phyloP scores from a whole-genome alignment of 1,140 invertebrate genomes.

The Ptiloglossa arizonensis region DNA sequence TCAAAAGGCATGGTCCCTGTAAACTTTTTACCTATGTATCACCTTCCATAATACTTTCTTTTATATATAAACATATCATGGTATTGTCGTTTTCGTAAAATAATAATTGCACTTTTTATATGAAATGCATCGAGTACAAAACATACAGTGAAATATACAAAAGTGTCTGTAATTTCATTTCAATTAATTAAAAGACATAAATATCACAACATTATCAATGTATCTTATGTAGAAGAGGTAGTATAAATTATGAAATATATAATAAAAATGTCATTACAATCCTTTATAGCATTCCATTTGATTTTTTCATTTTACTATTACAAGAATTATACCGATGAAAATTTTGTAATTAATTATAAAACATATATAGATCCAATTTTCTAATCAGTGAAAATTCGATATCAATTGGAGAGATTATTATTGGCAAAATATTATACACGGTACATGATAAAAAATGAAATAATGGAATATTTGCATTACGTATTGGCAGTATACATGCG shows the following conservation, averaged over 20 bases:
- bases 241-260: neutral
- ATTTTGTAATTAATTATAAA: neutral
- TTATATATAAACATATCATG: neutral
- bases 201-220: constrained; percentile 11
- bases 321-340: neutral
- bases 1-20: constrained; percentile 9
- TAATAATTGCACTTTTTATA: constrained; percentile 1
- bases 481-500: neutral
- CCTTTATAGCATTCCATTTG: neutral
- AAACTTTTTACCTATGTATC: constrained; percentile 3
- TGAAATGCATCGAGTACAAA: constrained; percentile 40
- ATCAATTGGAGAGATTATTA: neutral
- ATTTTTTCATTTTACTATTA: neutral
- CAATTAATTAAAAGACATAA: neutral
- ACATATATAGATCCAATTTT: too few relatives aligned
- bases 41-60: constrained; percentile 18
- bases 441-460: too few relatives aligned
- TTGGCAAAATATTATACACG: neutral
- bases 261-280: neutral
- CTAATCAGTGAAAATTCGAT: too few relatives aligned
- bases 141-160: constrained; percentile 8
- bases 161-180: neutral
- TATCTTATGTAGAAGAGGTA: neutral
- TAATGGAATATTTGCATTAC: too few relatives aligned
- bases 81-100: neutral